Evolutionary conservation across 2,888 invertebrate genomes (phyloP).

Genomic region (Allophyes oxyacanthae): DNA sequence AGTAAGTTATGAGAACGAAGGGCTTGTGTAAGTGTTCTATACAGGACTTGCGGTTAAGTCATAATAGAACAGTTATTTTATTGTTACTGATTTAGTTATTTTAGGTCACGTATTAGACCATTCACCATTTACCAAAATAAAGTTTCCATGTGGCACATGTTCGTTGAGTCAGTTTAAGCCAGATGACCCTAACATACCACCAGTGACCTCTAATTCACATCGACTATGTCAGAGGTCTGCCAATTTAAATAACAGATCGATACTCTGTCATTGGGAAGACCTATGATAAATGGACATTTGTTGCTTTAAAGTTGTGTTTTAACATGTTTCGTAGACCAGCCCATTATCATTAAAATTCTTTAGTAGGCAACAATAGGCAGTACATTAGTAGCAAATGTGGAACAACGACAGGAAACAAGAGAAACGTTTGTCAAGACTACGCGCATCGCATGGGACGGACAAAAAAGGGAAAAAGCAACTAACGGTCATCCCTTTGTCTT

Average conservation of each 20-base stretch:
- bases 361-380: conserved; percentile 64
- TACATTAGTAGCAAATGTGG: conserved; percentile 69
- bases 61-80: conserved; percentile 66
- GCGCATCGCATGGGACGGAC: conserved; percentile 67
- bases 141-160: conserved; percentile 25
- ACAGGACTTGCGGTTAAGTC: conserved; percentile 72
- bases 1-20: conserved; percentile 56
- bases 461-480: conserved; percentile 70
- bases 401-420: conserved; percentile 74
- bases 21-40: conserved; percentile 62
- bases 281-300: conserved; percentile 33
- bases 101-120: conserved; percentile 40
- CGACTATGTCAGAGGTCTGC: conserved; percentile 29
- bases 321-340: conserved; percentile 46
- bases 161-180: conserved; percentile 19
- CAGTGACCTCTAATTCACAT: conserved; percentile 30
- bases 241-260: conserved; percentile 36
- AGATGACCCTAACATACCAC: conserved; percentile 28
- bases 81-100: conserved; percentile 51
- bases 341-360: conserved; percentile 58
- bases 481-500: conserved; percentile 78
- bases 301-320: conserved; percentile 37
- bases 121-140: conserved; percentile 8
- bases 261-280: conserved; percentile 15
- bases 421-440: conserved; percentile 69